A percentile compares a stretch with the other conserved stretches of the same genome.
phyloP scores from a whole-genome alignment of 2,113 vertebrate genomes.

The Muscicapa adusta region DNA sequence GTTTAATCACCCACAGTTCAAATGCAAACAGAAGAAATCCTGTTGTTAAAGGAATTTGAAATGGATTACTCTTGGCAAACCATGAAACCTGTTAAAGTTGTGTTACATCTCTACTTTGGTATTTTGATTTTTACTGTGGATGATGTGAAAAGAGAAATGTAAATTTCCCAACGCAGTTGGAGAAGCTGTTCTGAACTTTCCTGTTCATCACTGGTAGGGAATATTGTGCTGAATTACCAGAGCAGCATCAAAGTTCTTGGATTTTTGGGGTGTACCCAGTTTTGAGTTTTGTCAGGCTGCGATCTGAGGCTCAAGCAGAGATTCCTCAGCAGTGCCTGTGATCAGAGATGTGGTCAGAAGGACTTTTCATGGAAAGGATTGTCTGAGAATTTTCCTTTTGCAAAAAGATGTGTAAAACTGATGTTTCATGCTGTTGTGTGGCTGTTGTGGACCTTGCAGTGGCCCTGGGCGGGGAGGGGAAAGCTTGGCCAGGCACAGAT shows the following conservation, averaged over 20 bases:
- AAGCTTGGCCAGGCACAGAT: neutral
- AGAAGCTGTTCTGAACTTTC: neutral
- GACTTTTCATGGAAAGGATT: neutral
- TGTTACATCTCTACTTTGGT: neutral
- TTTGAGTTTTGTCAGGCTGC: neutral
- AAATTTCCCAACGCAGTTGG: neutral
- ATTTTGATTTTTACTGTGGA: neutral
- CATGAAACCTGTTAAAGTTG: neutral
- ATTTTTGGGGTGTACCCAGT: neutral
- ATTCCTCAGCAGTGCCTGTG: rapidly evolving
- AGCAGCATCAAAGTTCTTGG: neutral
- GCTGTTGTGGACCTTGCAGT: neutral
- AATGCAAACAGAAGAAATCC: neutral
- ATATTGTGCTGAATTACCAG: neutral
- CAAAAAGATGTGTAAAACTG: neutral
- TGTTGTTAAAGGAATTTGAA: conserved; percentile 2
- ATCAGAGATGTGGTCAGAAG: neutral
- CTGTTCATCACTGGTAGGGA: neutral
- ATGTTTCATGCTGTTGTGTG: neutral
- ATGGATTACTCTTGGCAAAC: conserved; percentile 3
- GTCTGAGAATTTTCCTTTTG: neutral
- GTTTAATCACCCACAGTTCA: neutral
- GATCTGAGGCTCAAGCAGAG: neutral
- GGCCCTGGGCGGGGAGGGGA: neutral
- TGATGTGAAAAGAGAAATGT: neutral